Evolutionary conservation across 1,140 invertebrate species (phyloP), one percentile per base, ranked within the genome.

Genomic region (Drosophila nigrodunni): DNA sequence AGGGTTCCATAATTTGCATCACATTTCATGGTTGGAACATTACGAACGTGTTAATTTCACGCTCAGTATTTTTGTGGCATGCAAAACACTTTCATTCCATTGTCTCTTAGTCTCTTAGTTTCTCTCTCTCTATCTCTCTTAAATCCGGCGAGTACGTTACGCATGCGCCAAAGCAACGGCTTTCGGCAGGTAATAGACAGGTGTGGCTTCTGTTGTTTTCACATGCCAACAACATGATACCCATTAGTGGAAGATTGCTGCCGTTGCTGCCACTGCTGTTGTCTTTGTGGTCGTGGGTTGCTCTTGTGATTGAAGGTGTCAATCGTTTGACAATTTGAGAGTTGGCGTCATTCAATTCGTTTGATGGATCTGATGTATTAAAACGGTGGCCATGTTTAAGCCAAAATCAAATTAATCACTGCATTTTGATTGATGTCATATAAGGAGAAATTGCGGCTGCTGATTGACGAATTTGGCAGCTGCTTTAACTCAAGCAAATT

Each of bases 1-100:
- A 74, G 82, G 79, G 59, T 18, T 35, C 68, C 50, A 18, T 30
- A 46, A 49, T 77, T 73, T 41, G 47, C 35, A 30, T 74, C 62
- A 61, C 72, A 67, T 70, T 62, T 72, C 62, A 64, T 65, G 39
- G 43, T 65, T 62, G 52, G 54, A 50, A 52, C 67, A 49, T 76
- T 62, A 11, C 44, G 18, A 66, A 82, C 85, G 80, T 87, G 77
- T 88, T 78, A 80, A 88, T 88, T 83, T 83, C 74, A 77, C 46
- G 69, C 64, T 76, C 64, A 62, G 74, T 47, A 78, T 74, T 77
- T 30, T 64, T 52, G 39, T 46, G 21, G 58, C 50, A 77, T 83
- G 85, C 74, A 88, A 87, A 88, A 64, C 85, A 65, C 83, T 88
- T 88, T 88, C 83, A 75, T 89, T 88, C 21, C 7, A 46, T 25